Percentiles rank a stretch among this genome's conserved stretches.
phyloP scores from a whole-genome alignment of 2,797 vertebrate species.

The Borostomias antarcticus region DNA sequence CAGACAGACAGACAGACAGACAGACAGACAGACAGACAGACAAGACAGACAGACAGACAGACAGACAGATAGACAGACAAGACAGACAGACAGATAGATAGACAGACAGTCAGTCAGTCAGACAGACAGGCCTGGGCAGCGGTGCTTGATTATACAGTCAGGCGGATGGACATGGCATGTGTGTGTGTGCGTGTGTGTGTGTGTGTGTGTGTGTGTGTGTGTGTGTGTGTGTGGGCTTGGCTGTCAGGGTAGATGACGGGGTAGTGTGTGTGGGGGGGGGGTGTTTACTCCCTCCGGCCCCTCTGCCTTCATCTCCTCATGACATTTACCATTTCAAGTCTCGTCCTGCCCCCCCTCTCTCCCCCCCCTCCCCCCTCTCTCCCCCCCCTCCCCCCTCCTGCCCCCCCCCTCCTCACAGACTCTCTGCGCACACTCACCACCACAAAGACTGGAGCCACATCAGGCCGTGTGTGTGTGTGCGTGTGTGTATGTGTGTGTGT shows the following conservation, averaged over 20 bases:
- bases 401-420: conserved; percentile 38
- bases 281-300: conserved; percentile 71
- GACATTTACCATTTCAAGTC: conserved; percentile 71
- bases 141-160: conserved; percentile 17
- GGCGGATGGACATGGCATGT: conserved; percentile 47
- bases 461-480: background rate
- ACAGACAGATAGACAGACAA: conserved; percentile 32
- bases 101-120: conserved; percentile 22
- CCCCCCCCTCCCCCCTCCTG: background rate
- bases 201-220: too few relatives aligned
- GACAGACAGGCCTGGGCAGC: conserved; percentile 43
- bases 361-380: background rate
- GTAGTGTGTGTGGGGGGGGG: conserved; percentile 47
- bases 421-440: conserved; percentile 47
- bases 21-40: background rate
- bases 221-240: conserved; percentile 51
- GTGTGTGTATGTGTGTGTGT: background rate
- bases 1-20: conserved; percentile 40
- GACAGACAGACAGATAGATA: conserved; percentile 33
- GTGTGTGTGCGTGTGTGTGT: too few relatives aligned
- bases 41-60: conserved; percentile 46
- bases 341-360: conserved; percentile 30
- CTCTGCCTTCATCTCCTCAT: conserved; percentile 49
- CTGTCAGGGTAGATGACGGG: conserved; percentile 68
- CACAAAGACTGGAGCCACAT: conserved; percentile 1